Conservation (phyloP, 2,113 vertebrate species). For the Anas platyrhynchos region DNA sequence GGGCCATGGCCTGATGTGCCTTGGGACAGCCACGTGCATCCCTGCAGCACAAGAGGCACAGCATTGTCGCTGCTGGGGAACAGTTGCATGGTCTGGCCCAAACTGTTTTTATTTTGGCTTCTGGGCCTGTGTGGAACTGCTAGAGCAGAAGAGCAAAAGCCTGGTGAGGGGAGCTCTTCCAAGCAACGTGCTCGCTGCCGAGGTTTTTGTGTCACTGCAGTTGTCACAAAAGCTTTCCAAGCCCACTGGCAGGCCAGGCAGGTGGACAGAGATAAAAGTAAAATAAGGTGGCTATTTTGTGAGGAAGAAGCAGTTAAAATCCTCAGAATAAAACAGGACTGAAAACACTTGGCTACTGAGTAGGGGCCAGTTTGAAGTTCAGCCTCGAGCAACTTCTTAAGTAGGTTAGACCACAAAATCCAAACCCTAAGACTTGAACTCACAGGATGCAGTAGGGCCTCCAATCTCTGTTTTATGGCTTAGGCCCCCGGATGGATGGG, state of each 20-base stretch:
- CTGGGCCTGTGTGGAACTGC: background rate
- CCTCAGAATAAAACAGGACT: background rate
- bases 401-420: background rate
- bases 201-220: background rate
- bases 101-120: background rate
- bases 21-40: accelerated
- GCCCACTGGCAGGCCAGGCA: accelerated
- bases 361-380: background rate
- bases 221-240: background rate
- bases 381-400: background rate
- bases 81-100: background rate
- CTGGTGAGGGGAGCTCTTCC: background rate
- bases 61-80: accelerated
- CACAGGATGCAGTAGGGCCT: background rate
- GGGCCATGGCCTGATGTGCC: background rate
- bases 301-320: background rate
- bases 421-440: background rate
- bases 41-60: background rate
- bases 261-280: background rate
- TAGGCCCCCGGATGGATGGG: background rate
- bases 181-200: accelerated
- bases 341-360: background rate
- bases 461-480: background rate
- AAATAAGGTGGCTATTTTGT: background rate
- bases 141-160: background rate